Evolutionary conservation across 2,797 vertebrate genomes (phyloP), one percentile per base, ranked within the genome.

Genomic region (Bovichtus variegatus): DNA sequence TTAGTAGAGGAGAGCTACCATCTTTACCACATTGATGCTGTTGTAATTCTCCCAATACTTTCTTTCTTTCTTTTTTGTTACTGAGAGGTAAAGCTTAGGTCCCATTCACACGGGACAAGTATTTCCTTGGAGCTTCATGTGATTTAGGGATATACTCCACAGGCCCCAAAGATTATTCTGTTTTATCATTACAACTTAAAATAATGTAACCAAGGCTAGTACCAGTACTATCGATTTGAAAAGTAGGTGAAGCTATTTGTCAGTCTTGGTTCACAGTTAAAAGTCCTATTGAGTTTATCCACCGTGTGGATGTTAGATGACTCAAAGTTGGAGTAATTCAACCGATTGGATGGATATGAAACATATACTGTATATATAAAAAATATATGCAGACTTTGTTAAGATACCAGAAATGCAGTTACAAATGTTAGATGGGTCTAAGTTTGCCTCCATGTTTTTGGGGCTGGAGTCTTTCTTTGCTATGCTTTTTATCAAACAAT

Each of bases 401-500:
- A 64, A 63, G 41, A 79, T 54, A 71, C 64, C 66, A 76, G 57
- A 85, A 72, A 84, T 84, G 77, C 77, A 78, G 80, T 84, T 87
- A 51, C 31, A 78, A 71, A 76, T 81, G 70, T 87, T 87, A 60
- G 76, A 67, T 84, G 82, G 78, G 87, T 87, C 73, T 80, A 76
- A 76, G 58, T 71, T 78, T 60, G 75, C 76, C 86, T 87, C 81
- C 44, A n/a, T 46, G 41, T 76, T 91, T 82, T 71, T 27, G 84
- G 60, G 80, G 81, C 78, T 71, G 47, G 40, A 74, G 64, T 80
- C 88, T 82, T 92, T 78, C 49, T 81, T 89, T 85, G 72, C 68
- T 90, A 66, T 86, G 61, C 69, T 92, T 89, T 55, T 90, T 86
- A 84, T 88, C 78, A 74, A 88, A 74, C 75, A 70, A 65, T 65